Evolutionary conservation across 1,140 invertebrate genomes (phyloP), one percentile per base, ranked within the genome.

Genomic region (Bacillus rossius): DNA sequence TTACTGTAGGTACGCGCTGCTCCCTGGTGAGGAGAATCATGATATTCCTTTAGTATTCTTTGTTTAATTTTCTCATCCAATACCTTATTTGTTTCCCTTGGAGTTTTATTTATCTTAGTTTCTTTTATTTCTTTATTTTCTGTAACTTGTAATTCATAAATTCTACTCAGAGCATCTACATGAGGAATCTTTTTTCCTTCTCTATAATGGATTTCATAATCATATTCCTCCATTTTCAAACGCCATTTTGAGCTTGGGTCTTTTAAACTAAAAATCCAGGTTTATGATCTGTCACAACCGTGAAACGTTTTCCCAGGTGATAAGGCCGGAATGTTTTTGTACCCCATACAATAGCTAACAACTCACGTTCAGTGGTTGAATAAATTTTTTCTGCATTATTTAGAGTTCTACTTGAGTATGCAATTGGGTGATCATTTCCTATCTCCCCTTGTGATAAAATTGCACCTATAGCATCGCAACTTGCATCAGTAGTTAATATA

Each of bases 171-270:
- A 8, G 66, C 68, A 59, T 77, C 75, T 1, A 72, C 73, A 14
- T 71, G 72, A 10, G 57, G 60, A 59, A 77, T 77, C 16, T 59
- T 54, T 63, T 63, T 67, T 8, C 74, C 73, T 7, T 62, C 65
- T 68, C 72, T 75, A 53, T 78, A 75, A 25, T 62, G 45, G 19
- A 65, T 49, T 7, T 49, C 57, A 22, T 65, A 65, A 2, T 65
- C 52, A n/a, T 53, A 64, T 59, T 57, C 61, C 20, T 50, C 48
- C 26, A 52, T 5, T 16, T 38, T 20, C 52, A 58, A 40, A 22
- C 52, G 57, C 63, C 63, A 64, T 2, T 61, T 50, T 22, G 43
- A 59, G n/a, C 61, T 53, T 0, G 63, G 60, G 23, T 60, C 55
- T 53, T 65, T 62, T 14, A 65, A 49, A 14, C 57, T 57, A 22